phyloP scores from a whole-genome alignment of 2,797 vertebrate genomes.

The Synanceia verrucosa region DNA sequence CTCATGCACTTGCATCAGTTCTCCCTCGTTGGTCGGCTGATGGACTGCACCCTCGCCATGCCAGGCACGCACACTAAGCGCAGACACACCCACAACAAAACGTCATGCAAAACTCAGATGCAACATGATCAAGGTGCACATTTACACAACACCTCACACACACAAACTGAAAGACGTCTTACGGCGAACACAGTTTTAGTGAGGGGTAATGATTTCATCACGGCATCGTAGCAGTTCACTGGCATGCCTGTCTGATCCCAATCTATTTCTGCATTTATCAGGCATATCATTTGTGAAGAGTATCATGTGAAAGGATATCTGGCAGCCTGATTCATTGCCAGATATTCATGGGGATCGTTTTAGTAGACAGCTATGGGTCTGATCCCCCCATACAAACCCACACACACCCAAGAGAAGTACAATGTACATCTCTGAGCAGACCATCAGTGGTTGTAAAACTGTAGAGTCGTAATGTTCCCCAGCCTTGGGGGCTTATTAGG shows the following conservation, averaged over 20 bases:
- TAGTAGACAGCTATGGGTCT: slow-evolving; percentile 52
- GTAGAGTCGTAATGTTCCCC: slow-evolving; percentile 79
- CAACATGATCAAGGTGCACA: slow-evolving; percentile 29
- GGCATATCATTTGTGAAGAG: slow-evolving; percentile 68
- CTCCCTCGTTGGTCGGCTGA: slow-evolving; percentile 66
- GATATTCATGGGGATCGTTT: slow-evolving; percentile 72
- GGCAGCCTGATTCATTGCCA: slow-evolving; percentile 72
- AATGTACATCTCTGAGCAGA: slow-evolving; percentile 71
- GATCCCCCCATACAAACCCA: slow-evolving; percentile 7
- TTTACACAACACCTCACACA: neutral
- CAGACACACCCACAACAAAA: slow-evolving; percentile 16
- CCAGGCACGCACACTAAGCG: slow-evolving; percentile 24
- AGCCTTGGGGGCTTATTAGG: slow-evolving; percentile 84
- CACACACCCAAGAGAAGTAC: slow-evolving; percentile 47
- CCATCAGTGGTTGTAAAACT: slow-evolving; percentile 81
- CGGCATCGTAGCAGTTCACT: slow-evolving; percentile 57
- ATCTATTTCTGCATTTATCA: slow-evolving; percentile 71
- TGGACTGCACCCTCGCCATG: slow-evolving; percentile 53
- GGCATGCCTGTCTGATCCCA: slow-evolving; percentile 71
- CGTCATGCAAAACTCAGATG: neutral
- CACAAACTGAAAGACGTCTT: slow-evolving; percentile 9
- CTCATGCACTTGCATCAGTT: slow-evolving; percentile 51
- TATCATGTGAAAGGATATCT: slow-evolving; percentile 66
- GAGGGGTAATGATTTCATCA: slow-evolving; percentile 64
- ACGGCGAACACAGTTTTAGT: slow-evolving; percentile 44